Evolutionary conservation across 2,888 invertebrate species (phyloP).

Genomic region (Hemicrepidius hirtus): DNA sequence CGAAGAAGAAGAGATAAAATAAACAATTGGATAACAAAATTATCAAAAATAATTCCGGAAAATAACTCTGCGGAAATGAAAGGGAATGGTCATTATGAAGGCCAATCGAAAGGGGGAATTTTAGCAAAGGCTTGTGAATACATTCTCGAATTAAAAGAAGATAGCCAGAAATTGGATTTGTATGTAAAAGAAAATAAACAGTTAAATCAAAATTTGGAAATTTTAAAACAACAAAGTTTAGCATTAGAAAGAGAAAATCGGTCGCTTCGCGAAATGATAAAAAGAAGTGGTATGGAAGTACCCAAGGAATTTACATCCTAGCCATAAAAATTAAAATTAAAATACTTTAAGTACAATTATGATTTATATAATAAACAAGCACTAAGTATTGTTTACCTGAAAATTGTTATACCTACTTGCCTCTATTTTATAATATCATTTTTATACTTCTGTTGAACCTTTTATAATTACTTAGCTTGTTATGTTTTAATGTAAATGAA

Average conservation of each 20-base stretch:
- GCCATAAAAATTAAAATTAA: slow-evolving; percentile 39
- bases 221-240: slow-evolving; percentile 81
- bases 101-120: slow-evolving; percentile 95
- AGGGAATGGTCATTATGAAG: slow-evolving; percentile 78
- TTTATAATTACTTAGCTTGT: slow-evolving; percentile 36
- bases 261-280: slow-evolving; percentile 80
- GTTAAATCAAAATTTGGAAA: slow-evolving; percentile 80
- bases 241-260: slow-evolving; percentile 86
- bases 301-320: slow-evolving; percentile 59
- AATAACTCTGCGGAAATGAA: slow-evolving; percentile 74
- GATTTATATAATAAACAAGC: slow-evolving; percentile 23
- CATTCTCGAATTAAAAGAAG: slow-evolving; percentile 87
- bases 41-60: slow-evolving; percentile 92
- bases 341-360: slow-evolving; percentile 34
- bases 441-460: slow-evolving; percentile 46
- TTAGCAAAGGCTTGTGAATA: slow-evolving; percentile 97
- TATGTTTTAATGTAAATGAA: slow-evolving; percentile 40
- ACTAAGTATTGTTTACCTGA: slow-evolving; percentile 32
- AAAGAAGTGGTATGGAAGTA: slow-evolving; percentile 78
- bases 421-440: slow-evolving; percentile 45
- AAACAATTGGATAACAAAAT: slow-evolving; percentile 95
- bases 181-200: slow-evolving; percentile 81
- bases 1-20: slow-evolving; percentile 95
- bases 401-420: slow-evolving; percentile 50
- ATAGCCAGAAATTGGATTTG: slow-evolving; percentile 82